These are phyloP conservation scores for Atherinosoma microstoma DNA, from an alignment of 2,797 vertebrate genomes.

Conservation along the genomic window DNA sequence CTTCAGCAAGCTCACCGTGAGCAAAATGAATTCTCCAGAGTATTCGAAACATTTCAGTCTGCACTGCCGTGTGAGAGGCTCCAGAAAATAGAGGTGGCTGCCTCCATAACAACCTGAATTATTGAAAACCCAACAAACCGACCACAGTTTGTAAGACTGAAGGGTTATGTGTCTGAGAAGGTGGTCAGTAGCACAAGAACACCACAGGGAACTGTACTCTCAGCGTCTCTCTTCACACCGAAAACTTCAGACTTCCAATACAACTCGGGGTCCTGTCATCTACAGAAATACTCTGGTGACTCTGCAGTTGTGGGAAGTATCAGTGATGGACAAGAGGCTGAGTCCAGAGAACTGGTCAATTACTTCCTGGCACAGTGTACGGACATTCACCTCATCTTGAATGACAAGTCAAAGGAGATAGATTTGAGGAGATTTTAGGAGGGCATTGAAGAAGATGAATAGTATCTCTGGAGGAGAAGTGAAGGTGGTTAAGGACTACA, in stretches of 20 bases:
- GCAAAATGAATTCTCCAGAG: background rate
- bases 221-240: too few species aligned
- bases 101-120: constrained; percentile 1
- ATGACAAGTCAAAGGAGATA: background rate
- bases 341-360: background rate
- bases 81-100: background rate
- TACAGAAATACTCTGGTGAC: background rate
- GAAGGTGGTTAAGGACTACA: too few species aligned
- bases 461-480: too few species aligned
- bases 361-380: background rate
- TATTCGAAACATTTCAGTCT: background rate
- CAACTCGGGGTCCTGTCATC: too few species aligned
- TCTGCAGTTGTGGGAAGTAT: background rate
- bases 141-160: background rate
- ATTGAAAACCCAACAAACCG: background rate
- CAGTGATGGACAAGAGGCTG: too few species aligned
- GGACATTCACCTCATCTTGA: background rate
- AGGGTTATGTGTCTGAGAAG: background rate
- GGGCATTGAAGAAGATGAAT: too few species aligned
- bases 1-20: background rate
- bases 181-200: background rate
- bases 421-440: too few species aligned
- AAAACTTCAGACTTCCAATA: background rate
- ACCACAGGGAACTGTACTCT: background rate
- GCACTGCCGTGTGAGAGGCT: background rate